Evolutionary conservation across 1,140 invertebrate species (phyloP).

Genomic region (Vanessa tameamea): DNA sequence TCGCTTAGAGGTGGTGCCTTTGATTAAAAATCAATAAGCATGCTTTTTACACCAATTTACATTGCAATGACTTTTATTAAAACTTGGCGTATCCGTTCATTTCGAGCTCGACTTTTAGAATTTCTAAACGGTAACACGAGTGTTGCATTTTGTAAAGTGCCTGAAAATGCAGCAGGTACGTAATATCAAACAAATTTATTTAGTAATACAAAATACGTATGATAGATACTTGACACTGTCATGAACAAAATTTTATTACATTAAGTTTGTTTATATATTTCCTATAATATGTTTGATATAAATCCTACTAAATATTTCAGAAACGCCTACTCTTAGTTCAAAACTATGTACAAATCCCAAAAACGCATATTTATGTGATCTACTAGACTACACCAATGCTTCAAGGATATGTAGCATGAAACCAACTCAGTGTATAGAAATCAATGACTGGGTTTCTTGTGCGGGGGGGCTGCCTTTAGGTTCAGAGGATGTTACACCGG

Average conservation of each 20-base stretch:
- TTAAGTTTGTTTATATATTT: not conserved
- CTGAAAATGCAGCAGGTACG: slow-evolving; percentile 72
- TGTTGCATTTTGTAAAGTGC: slow-evolving; percentile 76
- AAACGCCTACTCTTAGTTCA: slow-evolving; percentile 72
- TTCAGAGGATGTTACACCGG: slow-evolving; percentile 50
- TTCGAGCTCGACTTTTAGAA: slow-evolving; percentile 68
- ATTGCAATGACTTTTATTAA: slow-evolving; percentile 78
- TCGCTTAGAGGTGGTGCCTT: slow-evolving; percentile 1
- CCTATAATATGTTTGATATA: not conserved
- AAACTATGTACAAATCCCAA: slow-evolving; percentile 73
- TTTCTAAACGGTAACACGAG: slow-evolving; percentile 73
- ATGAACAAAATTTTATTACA: too few relatives aligned
- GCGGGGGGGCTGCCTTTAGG: slow-evolving; percentile 65
- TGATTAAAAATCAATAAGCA: slow-evolving; percentile 42
- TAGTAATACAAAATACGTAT: not conserved
- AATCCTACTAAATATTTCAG: slow-evolving; percentile 46
- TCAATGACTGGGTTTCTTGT: slow-evolving; percentile 73
- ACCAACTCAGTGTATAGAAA: slow-evolving; percentile 67
- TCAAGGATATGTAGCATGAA: slow-evolving; percentile 75
- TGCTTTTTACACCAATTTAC: slow-evolving; percentile 76
- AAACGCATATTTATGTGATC: slow-evolving; percentile 75
- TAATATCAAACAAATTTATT: not conserved
- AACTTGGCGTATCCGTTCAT: slow-evolving; percentile 74
- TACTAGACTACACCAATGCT: slow-evolving; percentile 70
- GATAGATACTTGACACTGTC: not conserved